Conservation (phyloP, 1,140 invertebrate genomes). For the Bombus impatiens region DNA sequence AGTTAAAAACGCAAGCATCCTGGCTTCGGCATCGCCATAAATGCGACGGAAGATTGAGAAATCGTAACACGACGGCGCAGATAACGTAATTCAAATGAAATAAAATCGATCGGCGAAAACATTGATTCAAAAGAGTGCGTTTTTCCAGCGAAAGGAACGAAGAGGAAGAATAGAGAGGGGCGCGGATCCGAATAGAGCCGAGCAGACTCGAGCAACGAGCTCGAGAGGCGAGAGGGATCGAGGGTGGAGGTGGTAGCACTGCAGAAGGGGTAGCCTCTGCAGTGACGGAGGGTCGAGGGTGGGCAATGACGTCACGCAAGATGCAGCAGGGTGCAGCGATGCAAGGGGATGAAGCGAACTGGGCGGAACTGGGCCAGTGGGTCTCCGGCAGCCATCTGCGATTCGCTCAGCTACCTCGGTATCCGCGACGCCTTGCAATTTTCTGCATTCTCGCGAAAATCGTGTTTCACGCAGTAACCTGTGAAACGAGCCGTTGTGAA, state of each 20-base stretch:
- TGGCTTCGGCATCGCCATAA: too few species aligned
- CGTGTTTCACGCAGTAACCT: not conserved
- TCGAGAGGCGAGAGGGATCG: not conserved
- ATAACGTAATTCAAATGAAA: too few species aligned
- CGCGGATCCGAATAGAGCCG: slow-evolving; percentile 38
- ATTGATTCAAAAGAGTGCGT: not conserved
- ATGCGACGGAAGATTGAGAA: too few species aligned
- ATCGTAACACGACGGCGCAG: too few species aligned
- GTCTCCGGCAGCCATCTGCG: slow-evolving; percentile 77
- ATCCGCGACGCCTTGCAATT: slow-evolving; percentile 34
- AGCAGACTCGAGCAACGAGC: slow-evolving; percentile 26
- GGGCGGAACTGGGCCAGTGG: slow-evolving; percentile 79
- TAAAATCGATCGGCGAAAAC: not conserved
- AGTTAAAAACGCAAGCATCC: too few species aligned
- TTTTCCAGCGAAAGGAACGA: not conserved
- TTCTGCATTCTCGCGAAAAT: slow-evolving; percentile 7
- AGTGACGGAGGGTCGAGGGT: slow-evolving; percentile 65
- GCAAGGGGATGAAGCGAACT: slow-evolving; percentile 73
- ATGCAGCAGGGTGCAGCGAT: slow-evolving; percentile 71
- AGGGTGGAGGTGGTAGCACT: slow-evolving; percentile 43
- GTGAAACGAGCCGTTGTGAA: not conserved
- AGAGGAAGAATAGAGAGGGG: not conserved
- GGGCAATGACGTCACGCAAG: slow-evolving; percentile 73
- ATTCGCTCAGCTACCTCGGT: slow-evolving; percentile 66
- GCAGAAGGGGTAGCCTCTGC: slow-evolving; percentile 66